Conservation (phyloP, 2,797 vertebrate genomes). For the Scarus forsteni region DNA sequence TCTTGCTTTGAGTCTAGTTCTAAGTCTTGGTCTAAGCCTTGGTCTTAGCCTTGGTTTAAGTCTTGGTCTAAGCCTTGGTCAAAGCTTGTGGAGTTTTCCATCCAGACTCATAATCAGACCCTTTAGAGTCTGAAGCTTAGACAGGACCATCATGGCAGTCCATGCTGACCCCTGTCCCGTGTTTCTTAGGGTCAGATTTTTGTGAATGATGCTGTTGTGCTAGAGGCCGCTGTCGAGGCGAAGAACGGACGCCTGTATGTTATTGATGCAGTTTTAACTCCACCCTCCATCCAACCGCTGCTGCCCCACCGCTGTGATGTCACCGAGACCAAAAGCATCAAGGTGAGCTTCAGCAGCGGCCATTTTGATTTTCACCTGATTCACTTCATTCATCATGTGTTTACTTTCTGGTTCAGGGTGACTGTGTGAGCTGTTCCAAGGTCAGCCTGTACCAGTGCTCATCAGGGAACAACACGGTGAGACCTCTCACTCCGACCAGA, state of each 20-base stretch:
- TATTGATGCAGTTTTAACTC: conserved; percentile 87
- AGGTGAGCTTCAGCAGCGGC: conserved; percentile 53
- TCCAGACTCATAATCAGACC: too few relatives aligned
- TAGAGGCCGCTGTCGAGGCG: conserved; percentile 88
- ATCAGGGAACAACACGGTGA: conserved; percentile 70
- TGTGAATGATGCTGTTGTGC: conserved; percentile 81
- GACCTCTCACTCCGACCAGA: conserved; percentile 20
- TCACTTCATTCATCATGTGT: background rate
- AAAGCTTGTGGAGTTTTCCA: too few relatives aligned
- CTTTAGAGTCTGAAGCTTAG: too few relatives aligned
- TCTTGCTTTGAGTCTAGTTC: too few relatives aligned
- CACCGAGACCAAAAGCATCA: conserved; percentile 63
- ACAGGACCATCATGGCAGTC: too few relatives aligned
- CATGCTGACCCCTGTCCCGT: background rate
- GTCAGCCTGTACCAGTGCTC: conserved; percentile 34
- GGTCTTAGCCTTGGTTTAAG: too few relatives aligned
- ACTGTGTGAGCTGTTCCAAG: conserved; percentile 58
- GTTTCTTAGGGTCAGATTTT: conserved; percentile 88
- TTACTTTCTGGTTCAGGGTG: conserved; percentile 41
- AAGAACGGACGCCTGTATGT: conserved; percentile 92
- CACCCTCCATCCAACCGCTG: conserved; percentile 91
- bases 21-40: too few relatives aligned
- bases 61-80: too few relatives aligned
- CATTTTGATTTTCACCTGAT: too few relatives aligned
- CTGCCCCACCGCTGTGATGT: conserved; percentile 91